Conservation (phyloP, 2,888 invertebrate species). For the Hirudinaria manillensis region DNA sequence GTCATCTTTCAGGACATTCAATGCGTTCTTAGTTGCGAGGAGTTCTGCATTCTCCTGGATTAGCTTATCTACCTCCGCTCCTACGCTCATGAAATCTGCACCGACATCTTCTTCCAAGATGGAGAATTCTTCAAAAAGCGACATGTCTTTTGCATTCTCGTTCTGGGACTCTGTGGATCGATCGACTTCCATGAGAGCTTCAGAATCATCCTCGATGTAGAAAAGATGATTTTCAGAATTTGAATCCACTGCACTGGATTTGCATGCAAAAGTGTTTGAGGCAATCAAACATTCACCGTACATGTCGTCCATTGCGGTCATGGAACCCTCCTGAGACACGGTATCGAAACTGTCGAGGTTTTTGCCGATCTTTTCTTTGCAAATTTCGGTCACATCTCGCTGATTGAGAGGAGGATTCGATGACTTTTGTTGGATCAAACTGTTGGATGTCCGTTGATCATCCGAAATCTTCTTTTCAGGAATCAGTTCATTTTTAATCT, state of each 20-base stretch:
- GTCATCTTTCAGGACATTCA: slow-evolving; percentile 26
- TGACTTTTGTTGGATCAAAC: neutral
- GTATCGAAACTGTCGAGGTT: slow-evolving; percentile 3
- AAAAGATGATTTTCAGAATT: neutral
- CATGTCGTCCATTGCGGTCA: slow-evolving; percentile 1
- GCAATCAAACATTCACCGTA: slow-evolving; percentile 21
- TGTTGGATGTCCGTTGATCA: too few relatives aligned
- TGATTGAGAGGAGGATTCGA: neutral
- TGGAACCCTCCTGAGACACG: neutral
- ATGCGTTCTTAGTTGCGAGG: slow-evolving; percentile 19
- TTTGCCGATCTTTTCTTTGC: slow-evolving; percentile 12
- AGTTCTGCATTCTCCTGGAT: slow-evolving; percentile 26
- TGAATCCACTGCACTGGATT: neutral
- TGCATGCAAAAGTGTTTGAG: neutral
- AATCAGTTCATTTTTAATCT: too few relatives aligned
- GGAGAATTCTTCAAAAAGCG: slow-evolving; percentile 19
- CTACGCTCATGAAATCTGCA: slow-evolving; percentile 22
- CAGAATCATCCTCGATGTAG: slow-evolving; percentile 9
- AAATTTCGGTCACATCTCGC: neutral
- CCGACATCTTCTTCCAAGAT: slow-evolving; percentile 19
- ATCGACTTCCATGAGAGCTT: neutral
- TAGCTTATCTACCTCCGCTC: slow-evolving; percentile 22
- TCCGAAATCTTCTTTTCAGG: too few relatives aligned
- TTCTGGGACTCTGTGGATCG: neutral
- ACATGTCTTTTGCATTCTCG: neutral